phyloP scores from a whole-genome alignment of 2,113 vertebrate genomes.

The Holacanthus passer region DNA sequence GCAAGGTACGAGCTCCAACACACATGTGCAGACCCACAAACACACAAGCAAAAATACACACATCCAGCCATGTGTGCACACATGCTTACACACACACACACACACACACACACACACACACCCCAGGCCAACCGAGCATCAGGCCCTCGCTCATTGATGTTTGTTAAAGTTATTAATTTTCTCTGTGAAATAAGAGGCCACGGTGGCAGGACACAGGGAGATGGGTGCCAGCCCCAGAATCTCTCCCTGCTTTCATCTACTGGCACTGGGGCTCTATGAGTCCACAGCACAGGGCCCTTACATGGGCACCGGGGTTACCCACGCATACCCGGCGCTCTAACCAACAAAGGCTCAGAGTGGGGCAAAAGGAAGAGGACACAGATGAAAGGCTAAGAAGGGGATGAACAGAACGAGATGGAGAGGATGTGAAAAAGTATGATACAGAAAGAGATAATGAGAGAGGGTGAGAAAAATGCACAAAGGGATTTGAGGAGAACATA shows the following conservation, averaged over 20 bases:
- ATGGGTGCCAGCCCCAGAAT: slow-evolving; percentile 85
- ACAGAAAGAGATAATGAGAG: slow-evolving; percentile 64
- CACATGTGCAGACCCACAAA: slow-evolving; percentile 4
- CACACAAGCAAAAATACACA: slow-evolving; percentile 42
- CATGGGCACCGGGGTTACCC: slow-evolving; percentile 83
- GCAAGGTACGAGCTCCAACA: slow-evolving; percentile 52
- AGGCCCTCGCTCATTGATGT: slow-evolving; percentile 84
- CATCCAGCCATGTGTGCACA: slow-evolving; percentile 48
- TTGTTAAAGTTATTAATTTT: slow-evolving; percentile 88
- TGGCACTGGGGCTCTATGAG: slow-evolving; percentile 75
- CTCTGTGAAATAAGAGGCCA: slow-evolving; percentile 86
- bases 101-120: slow-evolving; percentile 47
- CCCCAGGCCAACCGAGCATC: slow-evolving; percentile 72
- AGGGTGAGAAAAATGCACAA: slow-evolving; percentile 52
- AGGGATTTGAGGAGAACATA: slow-evolving; percentile 12
- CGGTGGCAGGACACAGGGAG: slow-evolving; percentile 80
- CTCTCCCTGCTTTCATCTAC: slow-evolving; percentile 82
- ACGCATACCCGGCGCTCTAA: slow-evolving; percentile 76
- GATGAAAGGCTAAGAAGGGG: slow-evolving; percentile 66
- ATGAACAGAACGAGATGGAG: slow-evolving; percentile 59
- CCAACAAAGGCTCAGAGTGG: slow-evolving; percentile 79
- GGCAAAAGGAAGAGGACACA: slow-evolving; percentile 57
- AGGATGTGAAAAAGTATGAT: slow-evolving; percentile 57
- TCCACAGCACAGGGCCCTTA: slow-evolving; percentile 74
- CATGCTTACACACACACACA: slow-evolving; percentile 53